Percentiles rank a stretch among this genome's conserved stretches.
Evolutionary conservation across 2,888 invertebrate species (phyloP).

Genomic region (Chrysolina americana): DNA sequence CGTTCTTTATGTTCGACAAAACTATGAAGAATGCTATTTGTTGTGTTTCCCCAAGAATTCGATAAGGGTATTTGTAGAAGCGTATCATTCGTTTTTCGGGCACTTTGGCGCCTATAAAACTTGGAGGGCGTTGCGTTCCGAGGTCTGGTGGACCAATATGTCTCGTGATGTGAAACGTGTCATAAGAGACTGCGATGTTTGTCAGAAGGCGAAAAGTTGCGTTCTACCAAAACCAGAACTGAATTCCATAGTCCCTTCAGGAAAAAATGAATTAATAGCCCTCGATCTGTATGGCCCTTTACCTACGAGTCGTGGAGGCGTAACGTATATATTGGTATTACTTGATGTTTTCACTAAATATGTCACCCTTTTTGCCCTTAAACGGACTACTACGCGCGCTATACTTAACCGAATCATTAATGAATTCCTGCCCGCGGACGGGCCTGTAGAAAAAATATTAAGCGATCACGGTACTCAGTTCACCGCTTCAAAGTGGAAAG

Average conservation of each 20-base stretch:
- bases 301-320: slow-evolving; percentile 8
- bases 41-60: neutral
- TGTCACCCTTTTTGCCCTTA: neutral
- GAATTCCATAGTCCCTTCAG: neutral
- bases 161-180: neutral
- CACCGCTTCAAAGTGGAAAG: too few relatives aligned
- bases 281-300: slow-evolving; percentile 2
- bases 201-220: neutral
- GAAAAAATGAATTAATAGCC: neutral
- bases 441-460: too few relatives aligned
- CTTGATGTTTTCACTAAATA: neutral
- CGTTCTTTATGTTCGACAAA: neutral
- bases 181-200: neutral
- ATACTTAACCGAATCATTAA: neutral
- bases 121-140: neutral
- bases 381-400: neutral
- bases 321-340: neutral
- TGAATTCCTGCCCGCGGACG: neutral
- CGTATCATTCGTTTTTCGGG: neutral
- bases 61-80: neutral
- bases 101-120: neutral
- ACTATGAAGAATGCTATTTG: neutral
- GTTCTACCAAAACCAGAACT: neutral
- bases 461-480: too few relatives aligned
- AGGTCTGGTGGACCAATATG: neutral